Evolutionary conservation across 64 coral and sea anemone species (phyloP), one percentile per base, ranked within the genome.

Genomic region (Trachythela sp.): DNA sequence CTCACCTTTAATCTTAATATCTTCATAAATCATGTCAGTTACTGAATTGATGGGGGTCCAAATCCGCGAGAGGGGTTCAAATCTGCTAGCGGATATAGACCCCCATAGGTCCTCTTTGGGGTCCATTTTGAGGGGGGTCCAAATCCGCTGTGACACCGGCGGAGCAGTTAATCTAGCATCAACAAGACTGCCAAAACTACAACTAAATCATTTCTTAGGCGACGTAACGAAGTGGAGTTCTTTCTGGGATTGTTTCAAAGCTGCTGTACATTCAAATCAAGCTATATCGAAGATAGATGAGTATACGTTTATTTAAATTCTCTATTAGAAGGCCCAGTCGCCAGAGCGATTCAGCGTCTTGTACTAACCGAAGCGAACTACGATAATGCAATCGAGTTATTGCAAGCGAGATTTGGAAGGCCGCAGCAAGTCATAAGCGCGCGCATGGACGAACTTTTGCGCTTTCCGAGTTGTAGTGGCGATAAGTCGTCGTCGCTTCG

Each of bases 391-490:
- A 72, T 72, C 29, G 68, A 72, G 24, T 35, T 72, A 10, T 72
- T 72, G 26, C 68, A 72, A 72, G 33, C 68, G 18, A 27, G 68
- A n/a, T 72, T 72, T 72, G 68, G 68, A 27, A 72, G 29, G 33
- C 68, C 68, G 33, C 68, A 72, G 29, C 68, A 72, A 35, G 68
- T 72, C 68, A 72, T 72, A 31, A 2, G 68, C 68, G 68, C 68
- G 29, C 68, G 29, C 26, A 72, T 72, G 68, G 68, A 72, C 68
- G 18, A 72, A 72, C 68, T 72, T 35, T 72, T 72, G 68, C 33
- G 68, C 29, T 26, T 72, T 72, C 68, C 68, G 33, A 72, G 33
- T 72, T 72, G 68, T 35, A 72, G 33, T 35, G 33, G n/a, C 1
- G 68, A 72, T 31, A 72, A 72, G 33, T 1, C 68, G 33, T 27